phyloP scores from a whole-genome alignment of 2,113 vertebrate species.

The Mormyrus lacerda region DNA sequence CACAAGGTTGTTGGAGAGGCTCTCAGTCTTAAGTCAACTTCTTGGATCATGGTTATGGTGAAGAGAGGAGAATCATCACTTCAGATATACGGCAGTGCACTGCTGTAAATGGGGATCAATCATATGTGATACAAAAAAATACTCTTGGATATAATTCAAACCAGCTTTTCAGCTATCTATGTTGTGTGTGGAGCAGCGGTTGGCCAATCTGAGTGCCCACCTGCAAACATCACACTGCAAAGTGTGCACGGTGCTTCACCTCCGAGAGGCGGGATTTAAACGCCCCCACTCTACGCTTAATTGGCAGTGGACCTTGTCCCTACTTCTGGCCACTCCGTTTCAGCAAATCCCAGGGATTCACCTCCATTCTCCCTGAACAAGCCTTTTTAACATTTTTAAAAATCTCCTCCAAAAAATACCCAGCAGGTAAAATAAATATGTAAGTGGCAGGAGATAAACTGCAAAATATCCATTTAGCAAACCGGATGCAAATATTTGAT shows the following conservation, averaged over 20 bases:
- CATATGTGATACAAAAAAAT: background rate
- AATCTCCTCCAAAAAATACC: background rate
- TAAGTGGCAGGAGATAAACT: constrained; percentile 17
- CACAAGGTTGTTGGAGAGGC: background rate
- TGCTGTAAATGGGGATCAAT: background rate
- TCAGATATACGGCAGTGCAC: background rate
- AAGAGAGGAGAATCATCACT: background rate
- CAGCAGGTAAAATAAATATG: constrained; percentile 19
- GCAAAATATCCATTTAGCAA: constrained; percentile 27
- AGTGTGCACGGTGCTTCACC: background rate
- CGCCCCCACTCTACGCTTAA: background rate
- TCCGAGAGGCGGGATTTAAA: background rate
- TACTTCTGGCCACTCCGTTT: background rate
- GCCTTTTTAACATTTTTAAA: constrained; percentile 2
- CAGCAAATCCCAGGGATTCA: constrained; percentile 8
- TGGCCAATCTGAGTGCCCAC: background rate
- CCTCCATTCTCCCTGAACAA: constrained; percentile 7
- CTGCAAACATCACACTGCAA: constrained; percentile 19
- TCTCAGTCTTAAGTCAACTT: background rate
- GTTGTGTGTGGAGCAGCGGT: background rate
- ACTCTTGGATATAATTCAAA: background rate
- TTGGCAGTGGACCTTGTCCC: background rate
- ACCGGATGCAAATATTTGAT: constrained; percentile 33
- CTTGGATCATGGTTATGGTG: background rate
- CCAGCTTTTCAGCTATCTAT: background rate